Evolutionary conservation across 64 coral and sea anemone species (phyloP), one percentile per base, ranked within the genome.

Genomic region (Cladopsammia gracilis): DNA sequence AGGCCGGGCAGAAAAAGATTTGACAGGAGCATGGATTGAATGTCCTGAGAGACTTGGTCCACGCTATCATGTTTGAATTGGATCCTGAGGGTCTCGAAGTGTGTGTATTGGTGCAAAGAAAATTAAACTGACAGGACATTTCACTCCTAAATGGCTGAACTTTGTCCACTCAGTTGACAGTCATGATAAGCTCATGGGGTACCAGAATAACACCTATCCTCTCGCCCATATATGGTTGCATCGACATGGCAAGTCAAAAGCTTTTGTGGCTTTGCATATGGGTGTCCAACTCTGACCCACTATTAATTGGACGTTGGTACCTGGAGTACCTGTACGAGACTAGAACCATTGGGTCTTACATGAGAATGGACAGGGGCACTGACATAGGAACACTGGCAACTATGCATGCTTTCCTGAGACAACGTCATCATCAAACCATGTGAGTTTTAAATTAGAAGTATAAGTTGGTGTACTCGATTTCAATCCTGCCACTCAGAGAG

Each of bases 231-330:
- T 34, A 34, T 2, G 34, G 34, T 34, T 34, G 24, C 56, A 87
- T 78, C 34, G 71, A 87, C 59, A 93, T 72, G 47, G 86, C 70
- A 13, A 86, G 34, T 34, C 34, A 2, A 58, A 92, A 92, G 49
- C 24, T 86, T 49, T 64, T 86, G 42, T 92, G 90, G 86, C 53
- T 65, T 59, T 18, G 52, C 16, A 74, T 89, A 20, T 89, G 87
- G 87, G 52, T 77, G 5, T 60, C 43, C 18, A 89, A 89, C 74
- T 70, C 62, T 48, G 73, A 89, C 77, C 87, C 87, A 59, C 20
- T n/a, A 45, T 44, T 77, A n/a, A 78, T 77, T 20, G 87, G 58
- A 13, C 59, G 61, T 15, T 79, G 67, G 48, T 90, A 90, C 49
- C 49, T 90, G 5, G 88, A 90, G 45, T 51, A 86, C 65, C 48